Evolutionary conservation across 2,113 vertebrate species (phyloP).

Genomic region (Tamias sibiricus): DNA sequence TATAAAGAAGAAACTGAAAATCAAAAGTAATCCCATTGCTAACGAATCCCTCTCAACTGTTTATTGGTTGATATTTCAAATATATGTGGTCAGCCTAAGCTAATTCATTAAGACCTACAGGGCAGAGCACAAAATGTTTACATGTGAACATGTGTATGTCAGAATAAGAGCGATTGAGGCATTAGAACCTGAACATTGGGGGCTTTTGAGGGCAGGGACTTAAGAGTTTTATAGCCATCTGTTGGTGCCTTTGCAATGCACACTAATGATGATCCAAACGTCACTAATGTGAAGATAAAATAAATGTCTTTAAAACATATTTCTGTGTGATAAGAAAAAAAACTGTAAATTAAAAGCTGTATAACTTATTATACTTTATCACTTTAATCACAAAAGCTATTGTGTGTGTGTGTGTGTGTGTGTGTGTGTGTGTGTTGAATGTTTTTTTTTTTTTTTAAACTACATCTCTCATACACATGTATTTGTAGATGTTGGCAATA

Average conservation of each 20-base stretch:
- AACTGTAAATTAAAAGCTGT: neutral
- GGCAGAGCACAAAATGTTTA: neutral
- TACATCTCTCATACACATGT: neutral
- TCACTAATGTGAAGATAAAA: neutral
- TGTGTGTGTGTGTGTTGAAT: fast-evolving
- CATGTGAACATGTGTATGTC: neutral
- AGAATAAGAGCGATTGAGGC: neutral
- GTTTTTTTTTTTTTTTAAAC: neutral
- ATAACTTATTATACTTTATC: neutral
- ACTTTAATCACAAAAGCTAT: neutral
- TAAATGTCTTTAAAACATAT: neutral
- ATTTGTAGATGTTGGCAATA: neutral
- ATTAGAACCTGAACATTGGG: neutral
- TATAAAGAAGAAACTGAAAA: constrained; percentile 30
- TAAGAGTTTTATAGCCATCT: neutral
- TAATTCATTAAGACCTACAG: neutral
- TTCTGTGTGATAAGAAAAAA: neutral
- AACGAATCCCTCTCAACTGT: neutral
- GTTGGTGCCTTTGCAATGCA: neutral
- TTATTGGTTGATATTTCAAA: neutral
- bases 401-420: neutral
- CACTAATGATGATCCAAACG: neutral
- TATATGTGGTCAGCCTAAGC: neutral
- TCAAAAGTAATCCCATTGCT: constrained; percentile 6
- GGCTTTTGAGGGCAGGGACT: neutral